phyloP scores from a whole-genome alignment of 2,888 invertebrate species.

The Operophtera brumata region DNA sequence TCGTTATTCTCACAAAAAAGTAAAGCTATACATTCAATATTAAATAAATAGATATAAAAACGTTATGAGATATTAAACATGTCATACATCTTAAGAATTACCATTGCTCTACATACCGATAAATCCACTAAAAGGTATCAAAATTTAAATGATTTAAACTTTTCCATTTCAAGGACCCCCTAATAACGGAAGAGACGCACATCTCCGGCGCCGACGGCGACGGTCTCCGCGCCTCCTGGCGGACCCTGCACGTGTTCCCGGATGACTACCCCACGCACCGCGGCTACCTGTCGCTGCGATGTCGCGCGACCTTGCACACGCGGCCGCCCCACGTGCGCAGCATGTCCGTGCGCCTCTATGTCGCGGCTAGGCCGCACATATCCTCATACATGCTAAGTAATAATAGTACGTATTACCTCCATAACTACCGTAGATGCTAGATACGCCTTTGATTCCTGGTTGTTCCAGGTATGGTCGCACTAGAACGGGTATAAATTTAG shows the following conservation, averaged over 20 bases:
- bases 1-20: no score
- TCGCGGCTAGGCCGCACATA: conserved; percentile 69
- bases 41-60: no score
- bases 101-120: no score
- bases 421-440: no score
- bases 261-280: conserved; percentile 70
- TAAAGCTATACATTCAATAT: no score
- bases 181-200: conserved; percentile 64
- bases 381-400: conserved; percentile 76
- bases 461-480: no score
- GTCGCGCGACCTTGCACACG: conserved; percentile 65
- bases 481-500: no score
- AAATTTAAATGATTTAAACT: no score
- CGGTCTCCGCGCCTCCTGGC: conserved; percentile 69
- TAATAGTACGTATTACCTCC: conserved; percentile 62
- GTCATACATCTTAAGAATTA: no score
- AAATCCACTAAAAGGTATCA: no score
- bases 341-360: conserved; percentile 72
- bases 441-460: no score
- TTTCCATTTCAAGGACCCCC: conserved; percentile 55
- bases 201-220: conserved; percentile 71
- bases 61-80: no score
- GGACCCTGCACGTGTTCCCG: conserved; percentile 67
- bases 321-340: conserved; percentile 61
- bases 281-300: conserved; percentile 66